These are phyloP conservation scores for Narcine bancroftii DNA, from an alignment of 2,113 vertebrate genomes.

Conservation along the genomic window DNA sequence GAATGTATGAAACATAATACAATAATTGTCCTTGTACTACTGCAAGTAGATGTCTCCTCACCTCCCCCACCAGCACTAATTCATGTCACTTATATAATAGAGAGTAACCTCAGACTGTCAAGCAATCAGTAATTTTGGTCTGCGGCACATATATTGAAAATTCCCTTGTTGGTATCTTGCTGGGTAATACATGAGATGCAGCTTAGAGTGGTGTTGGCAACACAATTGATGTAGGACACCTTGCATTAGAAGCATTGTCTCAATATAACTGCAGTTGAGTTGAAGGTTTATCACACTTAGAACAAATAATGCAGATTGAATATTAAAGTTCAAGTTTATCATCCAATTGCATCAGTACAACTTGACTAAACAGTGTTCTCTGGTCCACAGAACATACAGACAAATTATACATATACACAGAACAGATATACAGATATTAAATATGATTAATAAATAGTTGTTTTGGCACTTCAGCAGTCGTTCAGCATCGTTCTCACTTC, in stretches of 20 bases:
- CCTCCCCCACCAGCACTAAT: neutral
- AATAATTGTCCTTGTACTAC: constrained; percentile 21
- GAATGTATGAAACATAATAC: constrained; percentile 34
- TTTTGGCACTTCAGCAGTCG: too few relatives aligned
- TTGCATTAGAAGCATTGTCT: neutral
- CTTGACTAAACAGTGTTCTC: too few relatives aligned
- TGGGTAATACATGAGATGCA: neutral
- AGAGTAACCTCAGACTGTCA: constrained; percentile 13
- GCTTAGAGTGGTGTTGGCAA: constrained; percentile 3
- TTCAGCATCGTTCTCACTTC: too few relatives aligned
- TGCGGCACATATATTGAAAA: neutral
- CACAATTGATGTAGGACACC: neutral
- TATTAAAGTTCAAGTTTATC: too few relatives aligned
- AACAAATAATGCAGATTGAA: neutral
- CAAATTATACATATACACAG: too few relatives aligned
- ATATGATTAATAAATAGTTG: too few relatives aligned
- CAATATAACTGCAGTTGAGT: neutral
- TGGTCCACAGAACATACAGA: too few relatives aligned
- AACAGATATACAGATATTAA: too few relatives aligned
- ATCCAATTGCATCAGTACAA: too few relatives aligned
- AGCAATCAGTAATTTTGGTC: constrained; percentile 28
- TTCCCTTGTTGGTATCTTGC: constrained; percentile 6
- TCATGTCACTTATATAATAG: neutral
- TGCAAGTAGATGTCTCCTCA: constrained; percentile 18
- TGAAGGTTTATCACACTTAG: neutral